These are phyloP conservation scores for Semaprochilodus insignis DNA, from an alignment of 2,797 vertebrate species.

Conservation along the genomic window DNA sequence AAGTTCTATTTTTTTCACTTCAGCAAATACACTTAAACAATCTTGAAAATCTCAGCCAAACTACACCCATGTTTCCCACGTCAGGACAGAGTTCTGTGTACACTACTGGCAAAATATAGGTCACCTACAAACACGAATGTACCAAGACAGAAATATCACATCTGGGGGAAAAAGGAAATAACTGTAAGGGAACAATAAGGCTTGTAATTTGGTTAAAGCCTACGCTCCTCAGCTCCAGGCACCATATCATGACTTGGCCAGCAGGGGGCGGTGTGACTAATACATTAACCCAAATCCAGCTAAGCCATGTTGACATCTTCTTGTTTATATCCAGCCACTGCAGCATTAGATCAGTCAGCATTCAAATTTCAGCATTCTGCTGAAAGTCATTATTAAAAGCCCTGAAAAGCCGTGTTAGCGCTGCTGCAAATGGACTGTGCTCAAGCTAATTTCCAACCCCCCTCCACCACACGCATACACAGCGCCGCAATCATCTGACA, in stretches of 20 bases:
- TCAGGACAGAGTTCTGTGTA: not conserved
- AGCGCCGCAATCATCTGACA: slow-evolving; percentile 52
- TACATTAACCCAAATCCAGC: slow-evolving; percentile 1
- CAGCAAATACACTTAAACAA: too few relatives aligned
- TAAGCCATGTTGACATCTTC: slow-evolving; percentile 25
- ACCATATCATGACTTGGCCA: slow-evolving; percentile 35
- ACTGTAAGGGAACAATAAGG: not conserved
- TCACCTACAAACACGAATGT: not conserved
- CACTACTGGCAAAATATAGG: not conserved
- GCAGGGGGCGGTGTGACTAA: slow-evolving; percentile 57
- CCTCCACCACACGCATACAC: not conserved
- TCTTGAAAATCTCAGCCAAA: too few relatives aligned
- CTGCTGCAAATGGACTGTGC: slow-evolving; percentile 54
- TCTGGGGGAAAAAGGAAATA: not conserved
- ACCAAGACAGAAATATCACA: not conserved
- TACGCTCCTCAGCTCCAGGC: not conserved
- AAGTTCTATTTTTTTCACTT: too few relatives aligned
- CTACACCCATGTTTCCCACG: too few relatives aligned
- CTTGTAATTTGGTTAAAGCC: not conserved
- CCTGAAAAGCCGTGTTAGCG: slow-evolving; percentile 43
- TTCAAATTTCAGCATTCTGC: slow-evolving; percentile 41
- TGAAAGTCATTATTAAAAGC: slow-evolving; percentile 52
- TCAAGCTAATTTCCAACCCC: slow-evolving; percentile 47
- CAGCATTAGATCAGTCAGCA: slow-evolving; percentile 47
- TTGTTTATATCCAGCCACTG: slow-evolving; percentile 38